Base-by-base conservation (phyloP, 2,888 invertebrate genomes). In the Lepidochrysops patricia region DNA sequence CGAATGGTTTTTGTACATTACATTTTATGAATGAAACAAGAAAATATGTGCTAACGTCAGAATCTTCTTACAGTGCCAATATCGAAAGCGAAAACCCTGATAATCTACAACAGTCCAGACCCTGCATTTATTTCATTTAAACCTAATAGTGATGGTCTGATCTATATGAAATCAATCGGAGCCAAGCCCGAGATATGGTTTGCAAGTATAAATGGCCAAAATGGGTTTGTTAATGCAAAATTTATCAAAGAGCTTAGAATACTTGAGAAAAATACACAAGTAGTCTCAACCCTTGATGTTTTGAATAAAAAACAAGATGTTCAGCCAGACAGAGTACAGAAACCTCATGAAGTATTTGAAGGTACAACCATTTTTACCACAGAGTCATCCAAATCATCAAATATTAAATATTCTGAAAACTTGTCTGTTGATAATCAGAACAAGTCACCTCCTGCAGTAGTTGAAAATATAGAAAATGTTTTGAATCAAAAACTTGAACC, bases 101-200 rank as follows among this genome's bases (percentile, higher is more conserved):
- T 92, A 58, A 80, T 60, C 35, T 95, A 94, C 74, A 68, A 59
- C 19, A 89, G 92, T 65, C 86, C 74, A 9, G 91, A 92, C 63
- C 71, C 82, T 15, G 89, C 90, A 50, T 80, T 92, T 61, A 80
- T 95, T 62, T 91, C 94, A 6, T 95, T 93, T 77, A 81, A 77
- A 23, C 73, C 72, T 2, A 92, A 93, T 71, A 72, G 80, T 5
- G 82, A 91, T 0, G 92, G 93, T 7, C 84, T 80, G 54, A 89
- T 96, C 64, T 93, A 84, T 70, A 94, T 95, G 77, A 95, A 95
- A 82, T 91, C 92, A 68, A 93, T 93, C 71, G 94, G 93, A 57
- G 81, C 82, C 26, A 84, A 91, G 63, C 61, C 70, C 23, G 91
- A 92, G 64, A 76, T 92, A 57, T 95, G 94, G 94, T 94, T 92